Percentiles rank a stretch among this genome's conserved stretches.
phyloP scores from a whole-genome alignment of 2,797 vertebrate genomes.

The Esox masquinongy region DNA sequence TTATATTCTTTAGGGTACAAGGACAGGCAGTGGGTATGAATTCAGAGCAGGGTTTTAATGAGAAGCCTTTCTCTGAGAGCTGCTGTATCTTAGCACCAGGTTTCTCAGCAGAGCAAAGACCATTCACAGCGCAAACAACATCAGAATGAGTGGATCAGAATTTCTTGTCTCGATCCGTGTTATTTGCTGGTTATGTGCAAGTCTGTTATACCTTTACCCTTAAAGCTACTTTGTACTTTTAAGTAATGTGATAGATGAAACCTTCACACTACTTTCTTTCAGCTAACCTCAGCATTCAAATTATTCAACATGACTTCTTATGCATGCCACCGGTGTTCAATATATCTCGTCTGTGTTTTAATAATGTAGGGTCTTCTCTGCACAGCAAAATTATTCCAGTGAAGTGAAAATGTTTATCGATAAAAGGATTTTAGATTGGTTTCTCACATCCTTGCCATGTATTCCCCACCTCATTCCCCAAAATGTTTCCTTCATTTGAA shows the following conservation, averaged over 20 bases:
- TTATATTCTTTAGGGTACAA: constrained; percentile 60
- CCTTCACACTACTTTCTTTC: background rate
- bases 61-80: constrained; percentile 21
- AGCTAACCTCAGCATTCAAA: background rate
- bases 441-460: background rate
- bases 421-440: constrained; percentile 4
- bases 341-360: background rate
- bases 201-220: background rate
- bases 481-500: background rate
- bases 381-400: background rate
- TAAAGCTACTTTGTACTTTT: background rate
- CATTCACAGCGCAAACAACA: constrained; percentile 30
- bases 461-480: constrained; percentile 1
- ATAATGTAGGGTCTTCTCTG: background rate
- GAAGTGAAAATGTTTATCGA: background rate
- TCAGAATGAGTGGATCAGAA: constrained; percentile 17
- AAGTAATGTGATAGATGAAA: background rate
- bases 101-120: constrained; percentile 33
- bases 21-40: constrained; percentile 41
- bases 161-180: background rate
- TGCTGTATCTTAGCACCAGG: constrained; percentile 29
- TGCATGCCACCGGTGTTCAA: background rate
- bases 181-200: background rate
- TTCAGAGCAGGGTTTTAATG: constrained; percentile 40
- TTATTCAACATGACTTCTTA: background rate